Evolutionary conservation across 2,113 vertebrate genomes (phyloP).

Genomic region (Pelmatolapia mariae): DNA sequence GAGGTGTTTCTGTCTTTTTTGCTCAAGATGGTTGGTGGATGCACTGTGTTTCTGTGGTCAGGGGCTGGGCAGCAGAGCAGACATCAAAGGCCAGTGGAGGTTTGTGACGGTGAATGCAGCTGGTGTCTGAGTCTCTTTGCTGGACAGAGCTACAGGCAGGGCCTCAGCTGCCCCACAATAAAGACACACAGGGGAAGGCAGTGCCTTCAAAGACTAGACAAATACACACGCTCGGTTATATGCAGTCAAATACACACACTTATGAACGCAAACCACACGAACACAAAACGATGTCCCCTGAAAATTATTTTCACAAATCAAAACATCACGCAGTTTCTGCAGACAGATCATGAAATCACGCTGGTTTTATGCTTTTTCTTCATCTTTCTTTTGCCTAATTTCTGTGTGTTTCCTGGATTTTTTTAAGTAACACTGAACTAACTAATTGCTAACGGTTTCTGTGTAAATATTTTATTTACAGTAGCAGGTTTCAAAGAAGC

Average conservation of each 20-base stretch:
- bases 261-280: background rate
- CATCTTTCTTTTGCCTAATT: background rate
- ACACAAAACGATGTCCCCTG: background rate
- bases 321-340: conserved; percentile 4
- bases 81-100: conserved; percentile 89
- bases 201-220: conserved; percentile 75
- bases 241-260: conserved; percentile 15
- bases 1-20: conserved; percentile 39
- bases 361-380: background rate
- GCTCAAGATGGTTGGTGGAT: conserved; percentile 62
- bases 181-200: conserved; percentile 90
- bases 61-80: conserved; percentile 75
- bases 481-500: background rate
- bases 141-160: conserved; percentile 89
- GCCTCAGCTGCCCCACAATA: conserved; percentile 90
- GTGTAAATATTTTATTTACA: background rate
- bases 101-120: conserved; percentile 90
- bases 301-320: conserved; percentile 9
- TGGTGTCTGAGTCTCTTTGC: conserved; percentile 86
- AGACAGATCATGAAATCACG: background rate
- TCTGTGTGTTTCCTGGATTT: background rate
- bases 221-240: conserved; percentile 45
- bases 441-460: background rate
- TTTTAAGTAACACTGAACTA: background rate
- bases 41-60: conserved; percentile 66